Evolutionary conservation across 1,140 invertebrate species (phyloP).

Genomic region (Acyrthosiphon pisum): DNA sequence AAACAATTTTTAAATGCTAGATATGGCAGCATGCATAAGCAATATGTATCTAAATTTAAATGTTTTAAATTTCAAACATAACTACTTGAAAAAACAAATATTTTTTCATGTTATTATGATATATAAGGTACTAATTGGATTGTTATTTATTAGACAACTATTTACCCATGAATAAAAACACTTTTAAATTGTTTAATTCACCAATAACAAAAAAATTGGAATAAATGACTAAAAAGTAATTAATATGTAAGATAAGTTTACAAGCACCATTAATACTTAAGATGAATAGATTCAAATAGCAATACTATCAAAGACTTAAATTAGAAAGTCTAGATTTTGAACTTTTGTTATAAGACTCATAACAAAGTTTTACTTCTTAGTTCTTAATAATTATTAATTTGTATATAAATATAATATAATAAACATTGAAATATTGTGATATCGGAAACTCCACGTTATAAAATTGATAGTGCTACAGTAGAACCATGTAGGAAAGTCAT

Average conservation of each 20-base stretch:
- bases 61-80: not conserved
- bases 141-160: not conserved
- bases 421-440: not conserved
- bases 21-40: constrained; percentile 7
- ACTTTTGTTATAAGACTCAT: not conserved
- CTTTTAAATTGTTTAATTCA: not conserved
- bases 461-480: constrained; percentile 35
- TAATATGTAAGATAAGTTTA: not conserved
- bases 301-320: not conserved
- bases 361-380: not conserved
- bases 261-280: not conserved
- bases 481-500: not conserved
- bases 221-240: not conserved
- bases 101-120: not conserved
- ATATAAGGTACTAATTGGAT: not conserved
- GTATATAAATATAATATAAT: not conserved
- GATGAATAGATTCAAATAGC: not conserved
- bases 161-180: constrained; percentile 21
- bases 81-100: not conserved
- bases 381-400: not conserved
- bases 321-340: not conserved
- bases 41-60: not conserved
- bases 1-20: not conserved
- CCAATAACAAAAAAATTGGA: not conserved
- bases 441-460: constrained; percentile 48